These are phyloP conservation scores for Amblyjoppa proteus DNA, from an alignment of 2,888 invertebrate genomes.

Conservation along the genomic window DNA sequence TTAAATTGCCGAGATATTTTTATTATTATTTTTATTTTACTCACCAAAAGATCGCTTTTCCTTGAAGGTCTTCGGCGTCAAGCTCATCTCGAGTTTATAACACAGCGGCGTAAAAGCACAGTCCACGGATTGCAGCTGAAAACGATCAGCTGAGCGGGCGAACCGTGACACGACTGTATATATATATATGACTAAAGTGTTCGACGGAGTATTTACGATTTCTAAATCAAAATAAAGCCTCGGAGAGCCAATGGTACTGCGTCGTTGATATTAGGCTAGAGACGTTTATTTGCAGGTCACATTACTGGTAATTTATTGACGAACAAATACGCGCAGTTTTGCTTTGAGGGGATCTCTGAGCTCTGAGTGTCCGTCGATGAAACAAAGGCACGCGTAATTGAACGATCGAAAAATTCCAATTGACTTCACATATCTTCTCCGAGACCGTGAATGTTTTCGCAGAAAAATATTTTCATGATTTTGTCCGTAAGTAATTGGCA, in stretches of 20 bases:
- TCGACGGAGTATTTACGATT: neutral
- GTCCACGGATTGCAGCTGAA: neutral
- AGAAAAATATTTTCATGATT: no score
- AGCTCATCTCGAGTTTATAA: conserved; percentile 73
- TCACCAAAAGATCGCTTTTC: conserved; percentile 82
- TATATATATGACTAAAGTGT: neutral
- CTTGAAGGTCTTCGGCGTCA: conserved; percentile 78
- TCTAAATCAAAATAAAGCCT: conserved; percentile 5
- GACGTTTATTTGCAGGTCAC: neutral
- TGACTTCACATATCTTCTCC: no score
- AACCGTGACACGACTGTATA: neutral
- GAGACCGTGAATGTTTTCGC: no score
- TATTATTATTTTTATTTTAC: conserved; percentile 36
- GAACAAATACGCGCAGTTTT: neutral
- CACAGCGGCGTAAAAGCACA: neutral
- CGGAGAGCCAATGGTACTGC: neutral
- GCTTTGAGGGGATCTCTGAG: neutral
- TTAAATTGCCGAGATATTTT: neutral
- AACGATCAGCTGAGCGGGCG: conserved; percentile 7
- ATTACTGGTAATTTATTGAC: conserved; percentile 7
- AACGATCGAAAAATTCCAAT: no score
- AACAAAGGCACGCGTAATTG: neutral
- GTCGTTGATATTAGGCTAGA: neutral
- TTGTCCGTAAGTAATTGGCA: no score
- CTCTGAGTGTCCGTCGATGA: neutral